phyloP scores from a whole-genome alignment of 1,140 invertebrate genomes.

The Periplaneta americana region DNA sequence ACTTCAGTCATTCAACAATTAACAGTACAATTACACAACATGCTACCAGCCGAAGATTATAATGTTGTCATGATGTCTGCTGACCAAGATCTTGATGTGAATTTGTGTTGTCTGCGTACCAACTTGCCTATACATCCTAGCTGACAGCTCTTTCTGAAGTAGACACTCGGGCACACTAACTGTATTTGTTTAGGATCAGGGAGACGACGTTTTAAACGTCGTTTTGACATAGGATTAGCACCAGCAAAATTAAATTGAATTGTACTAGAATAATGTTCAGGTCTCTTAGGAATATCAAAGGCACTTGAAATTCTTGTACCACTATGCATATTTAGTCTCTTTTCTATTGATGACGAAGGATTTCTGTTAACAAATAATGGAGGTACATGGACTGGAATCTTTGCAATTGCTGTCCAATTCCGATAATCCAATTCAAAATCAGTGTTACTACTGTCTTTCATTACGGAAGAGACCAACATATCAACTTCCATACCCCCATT shows the following conservation, averaged over 20 bases:
- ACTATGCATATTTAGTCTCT: background rate
- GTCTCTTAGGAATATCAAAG: background rate
- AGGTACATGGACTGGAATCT: background rate
- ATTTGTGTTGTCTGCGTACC: background rate
- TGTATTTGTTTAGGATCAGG: background rate
- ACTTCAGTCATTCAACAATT: too few relatives aligned
- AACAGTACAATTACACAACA: too few relatives aligned
- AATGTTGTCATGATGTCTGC: background rate
- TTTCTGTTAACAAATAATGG: background rate
- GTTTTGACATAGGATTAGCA: background rate
- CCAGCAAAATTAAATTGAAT: slow-evolving; percentile 7
- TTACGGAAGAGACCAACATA: background rate
- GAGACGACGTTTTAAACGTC: background rate
- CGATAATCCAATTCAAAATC: background rate
- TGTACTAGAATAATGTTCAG: background rate
- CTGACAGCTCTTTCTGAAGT: background rate
- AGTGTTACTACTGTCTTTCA: background rate
- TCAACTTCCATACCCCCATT: background rate
- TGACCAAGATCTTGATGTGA: background rate
- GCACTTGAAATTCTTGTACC: background rate
- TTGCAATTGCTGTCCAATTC: slow-evolving; percentile 1
- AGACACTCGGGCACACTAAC: background rate
- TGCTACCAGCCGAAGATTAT: too few relatives aligned
- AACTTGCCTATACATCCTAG: background rate
- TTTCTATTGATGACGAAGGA: background rate